Evolutionary conservation across 1,140 invertebrate species (phyloP).

Genomic region (Limonius californicus): DNA sequence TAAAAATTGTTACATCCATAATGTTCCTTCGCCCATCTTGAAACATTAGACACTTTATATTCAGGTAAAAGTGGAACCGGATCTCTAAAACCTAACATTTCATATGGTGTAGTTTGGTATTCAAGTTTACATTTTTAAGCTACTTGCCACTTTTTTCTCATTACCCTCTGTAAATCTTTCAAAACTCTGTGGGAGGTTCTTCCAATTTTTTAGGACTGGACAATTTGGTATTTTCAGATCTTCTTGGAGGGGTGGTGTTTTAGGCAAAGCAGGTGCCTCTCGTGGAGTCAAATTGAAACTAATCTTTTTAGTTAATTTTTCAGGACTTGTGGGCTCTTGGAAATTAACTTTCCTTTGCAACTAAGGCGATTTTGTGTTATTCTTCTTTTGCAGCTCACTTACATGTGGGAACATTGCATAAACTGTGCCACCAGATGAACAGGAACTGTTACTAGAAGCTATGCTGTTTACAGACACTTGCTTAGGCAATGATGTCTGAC

Average conservation of each 20-base stretch:
- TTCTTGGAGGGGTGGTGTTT: slow-evolving; percentile 65
- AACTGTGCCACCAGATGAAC: slow-evolving; percentile 33
- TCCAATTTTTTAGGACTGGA: slow-evolving; percentile 73
- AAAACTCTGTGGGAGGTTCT: slow-evolving; percentile 81
- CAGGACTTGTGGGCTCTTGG: slow-evolving; percentile 51
- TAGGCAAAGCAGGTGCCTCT: slow-evolving; percentile 49
- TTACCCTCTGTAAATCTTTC: slow-evolving; percentile 82
- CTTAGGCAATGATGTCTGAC: slow-evolving; percentile 40
- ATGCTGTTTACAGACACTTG: slow-evolving; percentile 42
- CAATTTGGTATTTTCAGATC: slow-evolving; percentile 65
- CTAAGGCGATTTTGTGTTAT: slow-evolving; percentile 49
- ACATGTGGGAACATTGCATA: slow-evolving; percentile 42
- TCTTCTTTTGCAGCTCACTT: slow-evolving; percentile 42
- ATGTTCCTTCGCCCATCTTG: slow-evolving; percentile 87
- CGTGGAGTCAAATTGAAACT: slow-evolving; percentile 52
- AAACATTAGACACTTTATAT: slow-evolving; percentile 78
- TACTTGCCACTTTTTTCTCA: slow-evolving; percentile 92
- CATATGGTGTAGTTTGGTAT: slow-evolving; percentile 78
- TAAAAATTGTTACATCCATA: slow-evolving; percentile 66
- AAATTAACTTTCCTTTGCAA: slow-evolving; percentile 51
- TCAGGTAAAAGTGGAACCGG: slow-evolving; percentile 61
- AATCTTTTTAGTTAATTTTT: slow-evolving; percentile 53
- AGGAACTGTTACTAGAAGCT: slow-evolving; percentile 36
- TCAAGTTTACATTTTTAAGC: slow-evolving; percentile 87
- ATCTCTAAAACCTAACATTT: slow-evolving; percentile 84